Base-by-base conservation (phyloP, 2,797 vertebrate genomes). In the Malurus splendens region DNA sequence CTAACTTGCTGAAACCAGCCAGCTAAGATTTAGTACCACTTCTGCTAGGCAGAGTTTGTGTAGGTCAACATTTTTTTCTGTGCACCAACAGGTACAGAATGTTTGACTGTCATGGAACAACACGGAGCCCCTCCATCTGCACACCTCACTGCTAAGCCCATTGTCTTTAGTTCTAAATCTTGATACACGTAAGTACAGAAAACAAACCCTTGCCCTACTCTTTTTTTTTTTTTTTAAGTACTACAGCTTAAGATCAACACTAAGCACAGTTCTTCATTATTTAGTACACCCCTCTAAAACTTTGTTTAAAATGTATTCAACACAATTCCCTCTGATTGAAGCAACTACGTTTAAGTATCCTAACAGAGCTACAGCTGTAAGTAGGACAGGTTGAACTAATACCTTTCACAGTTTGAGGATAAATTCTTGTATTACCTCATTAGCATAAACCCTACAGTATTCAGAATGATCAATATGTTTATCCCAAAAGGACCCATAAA, bases 91-190 rank as follows among this genome's bases (percentile, higher is more conserved):
- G 1, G 3, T 9, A 42, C 0, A 0, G 16, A 64, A 42, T 8
- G 57, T 51, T 11, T 84, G 50, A 59, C 9, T 0, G 0, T 11
- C 64, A 33, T 7, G 33, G 38, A 66, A 78, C 13, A 67, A n/a
- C 20, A n/a, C 0, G 7, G 20, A 73, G 41, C 17, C 23, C 23
- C 39, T 55, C n/a, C 4, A 12, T 17, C 36, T 0, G 0, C 39
- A 82, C 11, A 10, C 7, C 4, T 57, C 24, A 12, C 38, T 51
- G 18, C 18, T 33, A 41, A 57, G 14, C 18, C 39, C 22, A 9
- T 13, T 14, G n/a, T 7, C 47, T 65, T 56, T 28, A 52, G 19
- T 2, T 80, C 61, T 13, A 14, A 24, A 33, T 25, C 36, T 17
- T 45, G 39, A 36, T 48, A 23, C 11, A 20, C 12, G 2, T 6